These are phyloP conservation scores for Neolamprologus falcicula DNA, from an alignment of 2,113 vertebrate species.

Conservation along the genomic window DNA sequence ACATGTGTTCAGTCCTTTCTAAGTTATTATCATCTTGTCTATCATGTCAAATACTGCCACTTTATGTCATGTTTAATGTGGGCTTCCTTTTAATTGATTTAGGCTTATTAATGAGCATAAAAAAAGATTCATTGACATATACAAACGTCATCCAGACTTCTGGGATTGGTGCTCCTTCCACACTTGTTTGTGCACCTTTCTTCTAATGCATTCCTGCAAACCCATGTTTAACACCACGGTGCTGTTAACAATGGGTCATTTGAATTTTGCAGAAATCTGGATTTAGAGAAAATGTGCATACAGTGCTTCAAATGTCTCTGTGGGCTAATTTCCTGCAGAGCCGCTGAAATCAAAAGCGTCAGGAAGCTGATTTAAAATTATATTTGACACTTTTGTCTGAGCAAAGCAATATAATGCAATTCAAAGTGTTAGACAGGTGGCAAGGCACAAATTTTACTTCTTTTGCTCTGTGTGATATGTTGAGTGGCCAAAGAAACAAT, in stretches of 20 bases:
- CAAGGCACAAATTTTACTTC: neutral
- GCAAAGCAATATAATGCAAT: neutral
- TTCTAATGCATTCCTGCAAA: neutral
- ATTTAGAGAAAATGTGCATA: neutral
- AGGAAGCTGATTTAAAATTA: neutral
- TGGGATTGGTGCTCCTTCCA: neutral
- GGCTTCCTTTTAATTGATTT: neutral
- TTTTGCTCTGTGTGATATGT: neutral
- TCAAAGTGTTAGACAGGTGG: neutral
- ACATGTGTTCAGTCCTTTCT: neutral
- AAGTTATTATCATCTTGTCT: neutral
- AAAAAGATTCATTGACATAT: neutral
- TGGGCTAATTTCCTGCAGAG: neutral
- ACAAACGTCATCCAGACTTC: neutral
- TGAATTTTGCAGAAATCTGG: neutral
- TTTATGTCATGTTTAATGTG: neutral
- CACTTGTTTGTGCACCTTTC: neutral
- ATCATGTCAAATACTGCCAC: neutral
- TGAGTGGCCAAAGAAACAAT: neutral
- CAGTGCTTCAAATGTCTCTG: neutral
- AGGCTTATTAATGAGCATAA: neutral
- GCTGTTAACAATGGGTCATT: neutral
- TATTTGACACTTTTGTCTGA: neutral
- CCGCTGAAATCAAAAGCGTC: neutral
- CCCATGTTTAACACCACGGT: accelerated